These are phyloP conservation scores for Limnothrissa miodon DNA, from an alignment of 2,113 vertebrate species.

Conservation along the genomic window DNA sequence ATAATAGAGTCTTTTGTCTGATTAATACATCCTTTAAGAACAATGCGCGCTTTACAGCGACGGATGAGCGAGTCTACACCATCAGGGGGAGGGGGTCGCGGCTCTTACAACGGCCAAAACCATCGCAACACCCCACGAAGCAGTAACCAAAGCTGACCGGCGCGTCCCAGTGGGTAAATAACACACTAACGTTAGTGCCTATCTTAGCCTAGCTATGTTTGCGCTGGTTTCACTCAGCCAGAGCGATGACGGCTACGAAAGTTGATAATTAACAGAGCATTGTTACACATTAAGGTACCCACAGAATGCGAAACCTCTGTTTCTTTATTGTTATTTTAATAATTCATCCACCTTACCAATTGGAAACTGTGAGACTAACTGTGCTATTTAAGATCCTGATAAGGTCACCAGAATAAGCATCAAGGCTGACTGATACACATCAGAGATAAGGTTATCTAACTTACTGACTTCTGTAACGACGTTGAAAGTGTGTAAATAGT, in stretches of 20 bases:
- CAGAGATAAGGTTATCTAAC: slow-evolving; percentile 15
- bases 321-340: background rate
- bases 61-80: slow-evolving; percentile 71
- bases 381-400: background rate
- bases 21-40: slow-evolving; percentile 70
- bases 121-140: slow-evolving; percentile 18
- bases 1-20: slow-evolving; percentile 74
- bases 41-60: slow-evolving; percentile 69
- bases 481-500: background rate
- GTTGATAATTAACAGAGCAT: slow-evolving; percentile 61
- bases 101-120: slow-evolving; percentile 54
- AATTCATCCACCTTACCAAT: background rate
- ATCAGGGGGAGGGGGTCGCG: slow-evolving; percentile 45
- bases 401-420: slow-evolving; percentile 1
- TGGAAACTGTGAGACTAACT: background rate
- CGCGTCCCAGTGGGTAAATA: slow-evolving; percentile 38
- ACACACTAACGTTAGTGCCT: slow-evolving; percentile 22
- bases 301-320: slow-evolving; percentile 7
- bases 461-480: background rate
- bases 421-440: slow-evolving; percentile 19
- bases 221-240: slow-evolving; percentile 33
- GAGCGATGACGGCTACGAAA: slow-evolving; percentile 22
- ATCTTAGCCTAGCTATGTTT: slow-evolving; percentile 45
- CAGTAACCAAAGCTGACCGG: slow-evolving; percentile 23
- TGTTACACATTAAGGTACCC: slow-evolving; percentile 53